These are phyloP conservation scores for Dasypolia templi DNA, from an alignment of 2,888 invertebrate species.

Conservation along the genomic window DNA sequence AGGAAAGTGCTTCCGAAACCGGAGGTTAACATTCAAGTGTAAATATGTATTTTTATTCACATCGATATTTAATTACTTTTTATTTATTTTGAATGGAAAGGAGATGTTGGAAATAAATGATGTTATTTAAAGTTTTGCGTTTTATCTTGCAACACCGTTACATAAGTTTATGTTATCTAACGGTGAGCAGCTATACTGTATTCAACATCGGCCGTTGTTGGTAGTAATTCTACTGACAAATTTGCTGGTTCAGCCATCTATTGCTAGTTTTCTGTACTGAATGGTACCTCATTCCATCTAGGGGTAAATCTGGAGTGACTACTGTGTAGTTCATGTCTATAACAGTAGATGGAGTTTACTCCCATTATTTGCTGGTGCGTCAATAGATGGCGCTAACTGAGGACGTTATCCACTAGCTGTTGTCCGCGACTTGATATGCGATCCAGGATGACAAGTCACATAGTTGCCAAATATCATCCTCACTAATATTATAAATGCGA, in stretches of 20 bases:
- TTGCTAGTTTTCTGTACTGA: neutral
- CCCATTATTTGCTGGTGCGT: neutral
- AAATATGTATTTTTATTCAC: conserved; percentile 74
- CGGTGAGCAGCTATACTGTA: neutral
- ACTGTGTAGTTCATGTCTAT: neutral
- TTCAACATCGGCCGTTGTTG: neutral
- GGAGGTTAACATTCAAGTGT: conserved; percentile 65
- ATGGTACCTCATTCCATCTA: neutral
- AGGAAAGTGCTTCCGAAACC: conserved; percentile 29
- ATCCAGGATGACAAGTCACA: too few relatives aligned
- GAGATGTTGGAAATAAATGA: conserved; percentile 48
- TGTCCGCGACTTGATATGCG: too few relatives aligned
- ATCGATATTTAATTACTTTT: conserved; percentile 40
- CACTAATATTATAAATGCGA: too few relatives aligned
- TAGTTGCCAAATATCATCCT: too few relatives aligned
- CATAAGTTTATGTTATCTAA: neutral
- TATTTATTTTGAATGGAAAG: conserved; percentile 52
- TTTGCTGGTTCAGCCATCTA: conserved; percentile 20
- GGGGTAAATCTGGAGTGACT: neutral
- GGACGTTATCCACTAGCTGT: neutral
- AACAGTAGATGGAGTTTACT: conserved; percentile 9
- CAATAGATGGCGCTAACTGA: conserved; percentile 13
- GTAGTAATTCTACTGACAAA: neutral
- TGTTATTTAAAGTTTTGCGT: conserved; percentile 39
- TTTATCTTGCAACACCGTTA: conserved; percentile 14